Evolutionary conservation across 2,888 invertebrate genomes (phyloP), one percentile per base, ranked within the genome.

Genomic region (Artemia sp.): DNA sequence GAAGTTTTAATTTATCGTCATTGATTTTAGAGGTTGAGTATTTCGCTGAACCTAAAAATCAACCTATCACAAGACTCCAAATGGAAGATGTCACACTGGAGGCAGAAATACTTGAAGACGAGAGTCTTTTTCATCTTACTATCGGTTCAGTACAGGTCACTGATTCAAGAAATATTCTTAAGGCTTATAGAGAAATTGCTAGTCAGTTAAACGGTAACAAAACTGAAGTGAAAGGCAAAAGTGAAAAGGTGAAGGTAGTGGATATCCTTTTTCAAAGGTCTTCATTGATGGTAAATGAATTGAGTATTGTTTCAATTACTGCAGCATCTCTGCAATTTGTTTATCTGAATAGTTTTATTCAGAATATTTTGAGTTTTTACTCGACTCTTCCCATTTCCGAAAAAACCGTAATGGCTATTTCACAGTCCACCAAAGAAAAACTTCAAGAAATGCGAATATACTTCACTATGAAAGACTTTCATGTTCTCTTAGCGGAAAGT

Each of bases 381-480:
- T n/a, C n/a, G 4, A 12, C n/a, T 8, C 58, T 58, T 5, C 14
- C 58, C 58, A 14, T 58, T 6, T 58, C 58, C 5, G 14, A 58
- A 8, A 12, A 58, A 58, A 14, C 58, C 58, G 58, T 58, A n/a
- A 14, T 58, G n/a, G 58, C n/a, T n/a, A 14, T 58, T 58, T 58
- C 58, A n/a, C 58, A 58, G 14, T 12, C 14, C 5, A 14, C 58
- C 14, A 14, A 12, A 58, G 58, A 58, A 14, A n/a, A n/a, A n/a
- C n/a, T n/a, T n/a, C n/a, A n/a, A n/a, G n/a, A n/a, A n/a, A n/a
- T n/a, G n/a, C n/a, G n/a, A n/a, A n/a, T n/a, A n/a, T n/a, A n/a
- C n/a, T n/a, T n/a, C n/a, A n/a, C n/a, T n/a, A n/a, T n/a, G n/a
- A 58, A 58, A 58, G 14, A 58, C 58, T 12, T 58, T 12, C 58